Evolutionary conservation across 2,113 vertebrate genomes (phyloP), one percentile per base, ranked within the genome.

Genomic region (Corythornis madagascariensis): DNA sequence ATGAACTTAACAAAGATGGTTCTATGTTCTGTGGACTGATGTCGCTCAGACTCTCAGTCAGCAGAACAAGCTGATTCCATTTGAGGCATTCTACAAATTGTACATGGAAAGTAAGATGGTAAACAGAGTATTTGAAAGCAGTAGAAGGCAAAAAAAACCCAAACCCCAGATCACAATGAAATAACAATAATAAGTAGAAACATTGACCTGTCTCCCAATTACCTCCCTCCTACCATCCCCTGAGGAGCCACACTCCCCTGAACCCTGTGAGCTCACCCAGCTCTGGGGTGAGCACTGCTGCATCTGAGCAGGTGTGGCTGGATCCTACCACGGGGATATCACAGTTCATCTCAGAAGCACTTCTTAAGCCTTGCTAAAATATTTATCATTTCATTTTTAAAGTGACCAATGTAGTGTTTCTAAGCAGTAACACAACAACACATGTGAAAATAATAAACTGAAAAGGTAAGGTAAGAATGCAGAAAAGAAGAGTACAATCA

Each of bases 321-420:
- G 31, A 29, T 38, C 42, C 85, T 28, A 2, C 24, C 0, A 0
- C 0, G 2, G 28, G 8, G 40, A 12, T 7, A 43, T 18, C 45
- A 22, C 8, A 33, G 13, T 13, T 28, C n/a, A 31, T 18, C 16
- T 11, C 43, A 38, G 13, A 5, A 66, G n/a, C 2, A 5, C 43
- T 64, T 69, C 31, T n/a, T 31, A 75, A 52, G 26, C 18, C 28
- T 45, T 17, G 11, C 17, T 35, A 56, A 66, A 66, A 59, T 22
- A 16, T 40, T 83, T 20, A 50, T 17, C 15, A 25, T 56, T 72
- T n/a, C 25, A 59, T 12, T 7, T 52, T 38, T 70, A 28, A 73
- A 47, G 19, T 19, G 13, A 47, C 9, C 33, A 47, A 5, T 8
- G 8, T 16, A 26, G 11, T 4, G 4, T 16, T 90, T 50, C 55